phyloP scores from a whole-genome alignment of 2,113 vertebrate genomes.

The Chitala chitala region DNA sequence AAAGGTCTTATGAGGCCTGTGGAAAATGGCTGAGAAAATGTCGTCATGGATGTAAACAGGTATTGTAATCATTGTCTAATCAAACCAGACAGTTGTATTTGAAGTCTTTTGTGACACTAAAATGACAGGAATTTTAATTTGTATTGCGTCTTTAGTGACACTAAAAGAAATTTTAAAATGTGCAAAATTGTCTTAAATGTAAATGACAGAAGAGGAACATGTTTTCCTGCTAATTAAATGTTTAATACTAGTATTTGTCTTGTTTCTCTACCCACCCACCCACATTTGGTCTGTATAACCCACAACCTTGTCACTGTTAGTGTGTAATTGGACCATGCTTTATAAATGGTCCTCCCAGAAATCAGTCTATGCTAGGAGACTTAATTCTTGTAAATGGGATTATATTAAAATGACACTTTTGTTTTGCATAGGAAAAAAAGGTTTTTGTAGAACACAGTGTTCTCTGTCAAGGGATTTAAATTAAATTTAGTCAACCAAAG shows the following conservation, averaged over 20 bases:
- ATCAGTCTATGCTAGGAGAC: too few species aligned
- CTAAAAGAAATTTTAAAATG: conserved; percentile 1
- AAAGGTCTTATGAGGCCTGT: background rate
- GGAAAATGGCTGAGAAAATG: background rate
- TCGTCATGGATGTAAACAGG: background rate
- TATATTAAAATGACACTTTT: too few species aligned
- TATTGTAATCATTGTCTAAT: conserved; percentile 30
- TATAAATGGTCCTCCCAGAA: too few species aligned
- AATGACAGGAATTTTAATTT: conserved; percentile 13
- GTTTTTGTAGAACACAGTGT: too few species aligned
- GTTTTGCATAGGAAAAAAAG: too few species aligned
- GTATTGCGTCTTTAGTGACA: conserved; percentile 20
- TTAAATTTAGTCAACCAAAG: background rate
- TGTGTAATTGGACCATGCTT: too few species aligned
- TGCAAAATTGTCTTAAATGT: conserved; percentile 29
- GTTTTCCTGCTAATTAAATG: conserved; percentile 35
- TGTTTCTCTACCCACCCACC: background rate
- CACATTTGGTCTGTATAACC: too few species aligned
- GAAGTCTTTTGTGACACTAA: conserved; percentile 31
- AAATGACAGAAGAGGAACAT: conserved; percentile 6
- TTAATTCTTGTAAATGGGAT: too few species aligned
- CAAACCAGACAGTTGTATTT: conserved; percentile 37
- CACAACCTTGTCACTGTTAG: background rate
- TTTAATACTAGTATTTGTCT: conserved; percentile 32
- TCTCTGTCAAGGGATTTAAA: too few species aligned